Evolutionary conservation across 2,888 invertebrate species (phyloP).

Genomic region (Tetragonisca angustula): DNA sequence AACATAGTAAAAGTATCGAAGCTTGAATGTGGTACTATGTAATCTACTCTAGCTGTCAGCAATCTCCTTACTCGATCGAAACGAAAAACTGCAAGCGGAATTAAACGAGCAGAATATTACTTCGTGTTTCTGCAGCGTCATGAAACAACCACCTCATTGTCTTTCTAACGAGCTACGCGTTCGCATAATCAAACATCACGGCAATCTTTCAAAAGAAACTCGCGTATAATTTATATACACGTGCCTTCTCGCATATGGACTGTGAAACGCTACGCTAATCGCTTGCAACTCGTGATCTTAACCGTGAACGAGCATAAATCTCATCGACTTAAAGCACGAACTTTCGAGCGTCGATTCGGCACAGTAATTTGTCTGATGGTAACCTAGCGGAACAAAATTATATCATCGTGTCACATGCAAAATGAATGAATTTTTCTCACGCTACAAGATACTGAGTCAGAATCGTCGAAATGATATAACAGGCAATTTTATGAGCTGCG

Average conservation of each 20-base stretch:
- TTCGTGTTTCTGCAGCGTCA: background rate
- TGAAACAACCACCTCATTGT: constrained; percentile 15
- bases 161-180: background rate
- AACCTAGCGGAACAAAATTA: too few species aligned
- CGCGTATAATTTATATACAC: background rate
- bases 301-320: constrained; percentile 39
- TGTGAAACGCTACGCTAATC: constrained; percentile 45
- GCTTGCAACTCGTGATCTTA: constrained; percentile 34
- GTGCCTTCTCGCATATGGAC: constrained; percentile 7
- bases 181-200: background rate
- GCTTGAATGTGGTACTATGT: too few species aligned
- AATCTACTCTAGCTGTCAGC: fast-evolving
- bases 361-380: background rate
- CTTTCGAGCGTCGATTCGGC: constrained; percentile 53
- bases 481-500: too few species aligned
- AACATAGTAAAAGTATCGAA: too few species aligned
- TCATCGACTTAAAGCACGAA: constrained; percentile 22
- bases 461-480: too few species aligned
- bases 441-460: too few species aligned
- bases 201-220: background rate
- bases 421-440: too few species aligned
- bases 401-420: too few species aligned
- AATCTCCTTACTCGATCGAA: background rate
- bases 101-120: background rate
- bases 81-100: background rate